Base-by-base conservation (phyloP, 2,888 invertebrate species). In the Cloeon dipterum region DNA sequence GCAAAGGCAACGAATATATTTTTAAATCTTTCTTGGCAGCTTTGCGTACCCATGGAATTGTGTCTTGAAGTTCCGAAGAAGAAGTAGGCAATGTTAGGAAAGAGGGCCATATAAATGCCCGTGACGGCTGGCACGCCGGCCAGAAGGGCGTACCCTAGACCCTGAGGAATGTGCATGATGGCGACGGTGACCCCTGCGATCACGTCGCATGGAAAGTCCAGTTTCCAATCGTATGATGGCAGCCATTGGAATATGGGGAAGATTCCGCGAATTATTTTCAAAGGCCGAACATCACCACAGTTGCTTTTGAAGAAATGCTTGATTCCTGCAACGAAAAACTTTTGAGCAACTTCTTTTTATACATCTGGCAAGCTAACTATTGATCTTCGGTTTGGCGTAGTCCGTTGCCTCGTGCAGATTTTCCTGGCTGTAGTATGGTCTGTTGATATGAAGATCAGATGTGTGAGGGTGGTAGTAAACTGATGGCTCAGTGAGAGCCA, bases 141-240 rank as follows among this genome's bases (percentile, higher is more conserved):
- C 13, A 56, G 44, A 16, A 54, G 47, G 5, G 54, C 53, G 25
- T 38, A 38, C 18, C 38, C 38, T 32, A 38, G 32, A 26, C 83
- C 85, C 66, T 86, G 86, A 1, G 86, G 85, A 54, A 86, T 81
- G 49, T 86, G 81, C 77, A 86, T 79, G 25, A 86, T 68, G 13
- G 81, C 85, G 1, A 88, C 79, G 1, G 89, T 89, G 19, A 79
- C 65, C 0, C 89, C 91, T 1, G 85, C 72, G 7, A 85, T 66
- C 34, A 83, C 46, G 58, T 91, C 89, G 5, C 70, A 66, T 0
- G 74, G 45, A 14, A 85, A 59, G 52, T 74, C 60, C 36, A 57
- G 50, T 47, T 63, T 66, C 56, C 64, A 59, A 34, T 63, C 61
- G 60, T 79, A 79, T 34, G 61, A 56, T 1, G 71, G 68, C 35